Base-by-base conservation (phyloP, 2,113 vertebrate genomes). In the Psephotus haematonotus region DNA sequence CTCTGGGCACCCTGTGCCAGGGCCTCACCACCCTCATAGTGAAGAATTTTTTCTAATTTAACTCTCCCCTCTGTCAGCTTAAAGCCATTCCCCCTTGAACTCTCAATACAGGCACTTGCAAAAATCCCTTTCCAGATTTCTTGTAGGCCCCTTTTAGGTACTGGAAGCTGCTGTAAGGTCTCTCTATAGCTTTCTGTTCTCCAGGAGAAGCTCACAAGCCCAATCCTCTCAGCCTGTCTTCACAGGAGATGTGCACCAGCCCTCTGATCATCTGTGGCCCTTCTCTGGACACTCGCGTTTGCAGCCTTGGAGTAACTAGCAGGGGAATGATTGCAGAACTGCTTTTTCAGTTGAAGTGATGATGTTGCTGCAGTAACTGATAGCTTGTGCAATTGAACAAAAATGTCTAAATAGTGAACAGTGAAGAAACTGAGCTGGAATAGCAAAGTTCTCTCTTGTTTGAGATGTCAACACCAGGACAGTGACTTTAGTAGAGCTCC, bases 261-360 rank as follows among this genome's bases (percentile, higher is more conserved):
- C 33, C 33, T 59, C 33, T 23, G 20, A 10, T 23, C 39, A 39
- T 39, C 33, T n/a, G 13, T 23, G 33, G 57, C 33, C 33, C 57
- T 59, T 35, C 57, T 23, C 57, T 24, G 57, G 22, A 59, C 13
- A 35, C 16, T 55, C 39, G 4, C 27, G 31, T 47, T 71, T 91
- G 57, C 27, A 49, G 3, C 12, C 17, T 33, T 82, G 14, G 8
- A 37, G 4, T 49, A 43, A 37, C 9, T 18, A 82, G 6, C 2
- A 53, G 7, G 16, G 5, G 13, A 75, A 53, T 52, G n/a, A 35
- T 1, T 53, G 2, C 23, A 72, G 17, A 39, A 0, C 0, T 4
- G 2, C 0, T 35, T 69, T 82, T 88, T 37, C 44, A 47, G 9
- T 29, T 19, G 7, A 55, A 72, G 33, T 71, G 25, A 55, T 3